Base-by-base conservation (phyloP, 53 echinoderm and acorn worm species). In the Holothuria scabra region DNA sequence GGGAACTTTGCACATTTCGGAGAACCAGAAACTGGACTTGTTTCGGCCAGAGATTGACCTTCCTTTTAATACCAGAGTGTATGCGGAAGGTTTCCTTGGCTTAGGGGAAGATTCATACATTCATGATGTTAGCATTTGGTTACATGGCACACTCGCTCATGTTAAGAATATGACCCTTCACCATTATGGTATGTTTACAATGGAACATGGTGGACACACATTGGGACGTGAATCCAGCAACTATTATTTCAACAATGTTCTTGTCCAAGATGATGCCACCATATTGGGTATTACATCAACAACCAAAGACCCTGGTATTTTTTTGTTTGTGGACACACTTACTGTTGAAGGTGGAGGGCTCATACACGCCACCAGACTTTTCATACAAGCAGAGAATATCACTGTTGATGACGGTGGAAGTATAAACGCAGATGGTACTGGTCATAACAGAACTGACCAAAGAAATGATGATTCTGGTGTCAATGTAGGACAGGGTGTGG, bases 331-430 rank as follows among this genome's bases (percentile, higher is more conserved):
- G 32, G 83, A 83, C 19, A 84, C 84, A 5, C 28, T 95, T 46
- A 76, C 87, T 72, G 72, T 95, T 37, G 92, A 95, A 90, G 95
- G 95, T 20, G 95, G 95, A 20, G 92, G 92, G 10, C 8, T 82
- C 20, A 87, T 88, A 26, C 90, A 90, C 22, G 86, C 87, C 62
- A 93, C 92, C 25, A 86, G 88, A 6, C 67, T 90, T 32, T 87
- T 82, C 33, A 86, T 95, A 7, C 60, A 74, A 25, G 84, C 87
- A 16, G 87, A 64, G 37, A 95, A 95, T 67, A 60, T 93, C 28
- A 95, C 95, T 5, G 90, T 95, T 84, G 95, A 95, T 76, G 95
- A 95, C 76, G 95, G 95, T 34, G 95, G 95, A 0, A 79, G 66
- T 38, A 34, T 95, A 46, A 88, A 88, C 82, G 83, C 63, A 6